Evolutionary conservation across 2,113 vertebrate genomes (phyloP).

Genomic region (Onychorhynchus coronatus): DNA sequence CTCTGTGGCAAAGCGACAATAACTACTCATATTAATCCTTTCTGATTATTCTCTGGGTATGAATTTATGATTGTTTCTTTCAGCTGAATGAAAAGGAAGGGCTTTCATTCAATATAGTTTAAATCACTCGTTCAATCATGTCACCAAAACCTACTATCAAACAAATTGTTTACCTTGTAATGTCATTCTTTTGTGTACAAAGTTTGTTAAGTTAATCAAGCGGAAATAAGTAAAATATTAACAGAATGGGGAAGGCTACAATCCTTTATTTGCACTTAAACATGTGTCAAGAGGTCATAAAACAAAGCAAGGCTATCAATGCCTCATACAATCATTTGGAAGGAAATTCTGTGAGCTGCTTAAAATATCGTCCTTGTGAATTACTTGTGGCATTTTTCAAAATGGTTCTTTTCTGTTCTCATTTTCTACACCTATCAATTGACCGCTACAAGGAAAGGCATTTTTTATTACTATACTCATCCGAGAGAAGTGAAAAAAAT

Average conservation of each 20-base stretch:
- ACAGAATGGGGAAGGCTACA: neutral
- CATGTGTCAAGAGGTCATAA: neutral
- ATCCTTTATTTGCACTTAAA: constrained; percentile 5
- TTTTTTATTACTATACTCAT: constrained; percentile 10
- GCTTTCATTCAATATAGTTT: neutral
- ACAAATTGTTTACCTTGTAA: neutral
- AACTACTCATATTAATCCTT: neutral
- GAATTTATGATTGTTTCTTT: constrained; percentile 36
- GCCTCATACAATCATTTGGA: neutral
- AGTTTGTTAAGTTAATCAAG: neutral
- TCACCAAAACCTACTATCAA: neutral
- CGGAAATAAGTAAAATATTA: neutral
- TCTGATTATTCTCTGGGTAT: neutral
- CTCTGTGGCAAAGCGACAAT: constrained; percentile 15
- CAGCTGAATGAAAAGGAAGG: neutral
- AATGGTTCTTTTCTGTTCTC: constrained; percentile 16
- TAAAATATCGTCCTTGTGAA: constrained; percentile 10
- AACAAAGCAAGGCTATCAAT: neutral
- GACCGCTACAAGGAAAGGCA: neutral
- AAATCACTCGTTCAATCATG: constrained; percentile 12
- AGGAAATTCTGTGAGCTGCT: neutral
- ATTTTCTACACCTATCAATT: constrained; percentile 41
- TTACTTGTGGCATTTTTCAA: constrained; percentile 41
- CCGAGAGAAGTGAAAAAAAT: neutral
- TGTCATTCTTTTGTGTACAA: neutral